Evolutionary conservation across 2,797 vertebrate genomes (phyloP).

Genomic region (Sebastes diploproa): DNA sequence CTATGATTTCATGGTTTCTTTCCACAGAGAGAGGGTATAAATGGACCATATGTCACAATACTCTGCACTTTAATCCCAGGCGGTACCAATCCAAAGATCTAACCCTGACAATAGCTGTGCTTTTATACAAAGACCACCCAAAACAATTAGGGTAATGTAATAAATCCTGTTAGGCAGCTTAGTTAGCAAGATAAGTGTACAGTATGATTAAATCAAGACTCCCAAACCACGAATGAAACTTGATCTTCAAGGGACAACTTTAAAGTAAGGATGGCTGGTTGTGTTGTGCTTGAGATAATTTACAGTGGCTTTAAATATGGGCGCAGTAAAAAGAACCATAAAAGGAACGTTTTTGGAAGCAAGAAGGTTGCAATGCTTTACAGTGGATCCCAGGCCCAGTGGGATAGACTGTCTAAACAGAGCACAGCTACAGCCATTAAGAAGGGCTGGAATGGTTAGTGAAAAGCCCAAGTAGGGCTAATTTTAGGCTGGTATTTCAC

Average conservation of each 20-base stretch:
- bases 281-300: constrained; percentile 56
- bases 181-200: constrained; percentile 35
- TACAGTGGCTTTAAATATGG: constrained; percentile 71
- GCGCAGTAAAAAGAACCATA: constrained; percentile 69
- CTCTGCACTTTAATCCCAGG: constrained; percentile 53
- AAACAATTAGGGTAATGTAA: constrained; percentile 75
- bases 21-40: constrained; percentile 43
- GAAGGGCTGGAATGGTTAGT: constrained; percentile 57
- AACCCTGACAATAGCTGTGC: constrained; percentile 23
- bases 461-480: constrained; percentile 70
- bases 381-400: constrained; percentile 66
- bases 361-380: constrained; percentile 50
- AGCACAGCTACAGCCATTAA: constrained; percentile 70
- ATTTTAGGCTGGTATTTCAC: constrained; percentile 81
- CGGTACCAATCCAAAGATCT: constrained; percentile 44
- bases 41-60: constrained; percentile 68
- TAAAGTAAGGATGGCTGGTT: constrained; percentile 20
- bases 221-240: constrained; percentile 33
- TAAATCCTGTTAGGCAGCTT: constrained; percentile 62
- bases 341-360: constrained; percentile 73
- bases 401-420: constrained; percentile 72
- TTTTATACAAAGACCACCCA: constrained; percentile 30
- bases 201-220: constrained; percentile 48
- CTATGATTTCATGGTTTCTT: constrained; percentile 38
- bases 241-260: constrained; percentile 54